phyloP scores from a whole-genome alignment of 1,140 invertebrate genomes.

The Dolichoris vasculosae region DNA sequence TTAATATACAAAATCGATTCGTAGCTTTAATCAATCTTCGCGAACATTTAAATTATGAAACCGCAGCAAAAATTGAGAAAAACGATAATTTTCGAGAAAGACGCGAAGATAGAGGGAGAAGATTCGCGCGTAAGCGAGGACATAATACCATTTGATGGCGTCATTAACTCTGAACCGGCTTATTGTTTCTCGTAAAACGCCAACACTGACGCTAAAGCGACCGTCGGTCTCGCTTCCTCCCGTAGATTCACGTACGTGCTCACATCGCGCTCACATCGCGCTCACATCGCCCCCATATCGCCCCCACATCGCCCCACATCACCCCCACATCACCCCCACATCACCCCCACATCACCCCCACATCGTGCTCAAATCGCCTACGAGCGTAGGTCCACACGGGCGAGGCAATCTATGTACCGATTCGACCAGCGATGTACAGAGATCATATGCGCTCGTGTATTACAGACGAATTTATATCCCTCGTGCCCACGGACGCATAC shows the following conservation, averaged over 20 bases:
- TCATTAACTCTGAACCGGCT: conserved; percentile 62
- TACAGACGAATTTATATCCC: conserved; percentile 1
- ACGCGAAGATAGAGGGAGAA: not conserved
- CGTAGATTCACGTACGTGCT: not conserved
- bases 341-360: not conserved
- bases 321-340: too few relatives aligned
- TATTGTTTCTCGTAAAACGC: conserved; percentile 66
- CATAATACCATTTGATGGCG: conserved; percentile 63
- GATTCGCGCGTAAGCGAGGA: conserved; percentile 37
- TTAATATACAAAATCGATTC: too few relatives aligned
- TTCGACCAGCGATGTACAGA: not conserved
- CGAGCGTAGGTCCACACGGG: too few relatives aligned
- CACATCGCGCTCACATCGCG: not conserved
- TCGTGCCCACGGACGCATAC: not conserved
- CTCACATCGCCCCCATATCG: not conserved
- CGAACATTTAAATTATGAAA: not conserved
- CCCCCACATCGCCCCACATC: not conserved
- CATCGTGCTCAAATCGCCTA: not conserved
- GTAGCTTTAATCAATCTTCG: conserved; percentile 13
- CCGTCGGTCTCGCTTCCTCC: not conserved
- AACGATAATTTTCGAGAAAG: not conserved
- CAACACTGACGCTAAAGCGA: not conserved
- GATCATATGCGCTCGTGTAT: not conserved
- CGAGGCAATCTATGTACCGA: not conserved
- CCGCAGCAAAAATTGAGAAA: not conserved